Evolutionary conservation across 2,113 vertebrate species (phyloP), one percentile per base, ranked within the genome.

Genomic region (Aspiorhynchus laticeps): DNA sequence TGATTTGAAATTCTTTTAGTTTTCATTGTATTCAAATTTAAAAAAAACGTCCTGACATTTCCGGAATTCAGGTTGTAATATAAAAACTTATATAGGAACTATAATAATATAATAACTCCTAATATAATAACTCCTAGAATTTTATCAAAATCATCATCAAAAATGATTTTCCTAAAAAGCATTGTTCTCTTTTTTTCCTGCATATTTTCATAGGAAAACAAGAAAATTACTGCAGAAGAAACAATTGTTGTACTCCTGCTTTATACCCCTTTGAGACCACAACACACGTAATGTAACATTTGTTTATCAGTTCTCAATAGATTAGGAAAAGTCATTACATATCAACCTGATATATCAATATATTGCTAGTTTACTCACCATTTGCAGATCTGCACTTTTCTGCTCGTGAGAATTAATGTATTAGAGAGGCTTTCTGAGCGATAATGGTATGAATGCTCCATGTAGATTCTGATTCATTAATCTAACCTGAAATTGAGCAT

Each of bases 401-500:
- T 41, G 1, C 24, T 17, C 8, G 1, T 21, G 24, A 43, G 38
- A 46, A 46, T 41, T 48, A 46, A 82, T 56, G 80, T 31, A 82
- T 65, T 71, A 71, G 21, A 36, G 28, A 33, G 9, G 86, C 89
- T 92, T 63, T 19, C 86, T 59, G 19, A 69, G 56, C 74, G 63
- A 83, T 75, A 69, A 28, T 81, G 71, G 48, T 38, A 14, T 7
- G 61, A 48, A 56, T 86, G 31, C 61, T 67, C 12, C 33, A 53
- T 79, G 53, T 76, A 82, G 76, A 81, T 84, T 69, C 33, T 15
- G 71, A 82, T 83, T 89, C 86, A 85, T 89, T 87, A 89, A 85
- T 85, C 79, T 82, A 78, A 86, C 86, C 79, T 87, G 78, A 83
- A 73, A 84, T 71, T 74, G 36, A 33, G 63, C 74, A 89, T 87